Conservation (phyloP, 2,888 invertebrate genomes). For the Dione vanillae region DNA sequence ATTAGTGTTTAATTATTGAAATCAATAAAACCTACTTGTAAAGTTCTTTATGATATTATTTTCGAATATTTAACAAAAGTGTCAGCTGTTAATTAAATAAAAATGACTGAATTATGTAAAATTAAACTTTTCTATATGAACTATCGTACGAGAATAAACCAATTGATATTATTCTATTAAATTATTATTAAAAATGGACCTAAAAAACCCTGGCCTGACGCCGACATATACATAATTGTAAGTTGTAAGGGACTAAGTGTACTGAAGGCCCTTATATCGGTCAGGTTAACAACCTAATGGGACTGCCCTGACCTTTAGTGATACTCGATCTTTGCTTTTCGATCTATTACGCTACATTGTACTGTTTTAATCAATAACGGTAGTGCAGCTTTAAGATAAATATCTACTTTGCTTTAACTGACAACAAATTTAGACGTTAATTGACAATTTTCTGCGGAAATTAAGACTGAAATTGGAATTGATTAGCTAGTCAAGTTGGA, state of each 20-base stretch:
- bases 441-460: background rate
- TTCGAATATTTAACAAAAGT: no score
- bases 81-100: no score
- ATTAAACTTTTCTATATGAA: no score
- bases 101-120: no score
- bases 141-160: no score
- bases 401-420: background rate
- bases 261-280: background rate
- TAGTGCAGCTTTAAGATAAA: background rate
- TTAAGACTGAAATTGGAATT: background rate
- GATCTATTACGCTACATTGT: slow-evolving; percentile 10
- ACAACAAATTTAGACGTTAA: background rate
- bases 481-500: background rate
- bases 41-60: no score
- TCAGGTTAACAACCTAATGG: slow-evolving; percentile 21
- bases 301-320: slow-evolving; percentile 20
- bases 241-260: background rate
- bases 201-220: no score
- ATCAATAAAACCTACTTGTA: no score
- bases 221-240: no score
- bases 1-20: no score
- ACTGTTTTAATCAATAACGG: slow-evolving; percentile 16
- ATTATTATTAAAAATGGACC: no score
- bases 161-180: no score
- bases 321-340: slow-evolving; percentile 23